phyloP scores from a whole-genome alignment of 2,888 invertebrate genomes.

The Ochropleura plecta region DNA sequence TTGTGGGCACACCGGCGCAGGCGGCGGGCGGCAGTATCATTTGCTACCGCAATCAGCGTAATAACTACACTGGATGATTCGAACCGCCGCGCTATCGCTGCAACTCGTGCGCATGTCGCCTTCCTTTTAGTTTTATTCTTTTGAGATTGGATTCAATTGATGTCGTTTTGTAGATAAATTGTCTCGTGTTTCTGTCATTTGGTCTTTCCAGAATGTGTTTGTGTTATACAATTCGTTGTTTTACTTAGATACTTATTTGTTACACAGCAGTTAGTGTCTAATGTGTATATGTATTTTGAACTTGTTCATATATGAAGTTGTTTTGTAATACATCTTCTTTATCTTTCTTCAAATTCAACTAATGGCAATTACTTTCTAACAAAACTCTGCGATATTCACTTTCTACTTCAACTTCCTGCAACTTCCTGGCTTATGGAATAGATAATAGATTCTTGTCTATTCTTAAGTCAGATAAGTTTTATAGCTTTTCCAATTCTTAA shows the following conservation, averaged over 20 bases:
- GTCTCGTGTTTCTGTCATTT: constrained; percentile 35
- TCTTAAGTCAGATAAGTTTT: constrained; percentile 2
- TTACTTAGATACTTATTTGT: background rate
- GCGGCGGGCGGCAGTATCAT: constrained; percentile 59
- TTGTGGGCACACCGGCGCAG: constrained; percentile 47
- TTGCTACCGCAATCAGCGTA: constrained; percentile 68
- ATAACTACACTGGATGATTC: constrained; percentile 64
- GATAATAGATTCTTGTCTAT: background rate
- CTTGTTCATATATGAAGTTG: too few species aligned
- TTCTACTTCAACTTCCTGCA: background rate
- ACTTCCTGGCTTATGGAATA: background rate
- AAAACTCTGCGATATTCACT: background rate
- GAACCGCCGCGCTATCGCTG: constrained; percentile 49
- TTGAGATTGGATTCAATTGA: constrained; percentile 29
- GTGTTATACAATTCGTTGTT: background rate
- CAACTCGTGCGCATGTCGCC: constrained; percentile 59
- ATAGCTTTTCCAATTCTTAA: constrained; percentile 19
- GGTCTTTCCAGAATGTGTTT: background rate
- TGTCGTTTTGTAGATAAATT: constrained; percentile 42
- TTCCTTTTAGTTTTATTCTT: constrained; percentile 34
- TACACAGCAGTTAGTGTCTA: too few species aligned
- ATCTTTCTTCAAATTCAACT: background rate
- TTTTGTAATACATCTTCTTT: background rate
- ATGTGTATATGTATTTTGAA: background rate
- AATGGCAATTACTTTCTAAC: background rate